Percentiles rank a stretch among this genome's conserved stretches.
These are phyloP conservation scores for Heliconius cydno DNA, from an alignment of 2,888 invertebrate genomes.

Conservation along the genomic window DNA sequence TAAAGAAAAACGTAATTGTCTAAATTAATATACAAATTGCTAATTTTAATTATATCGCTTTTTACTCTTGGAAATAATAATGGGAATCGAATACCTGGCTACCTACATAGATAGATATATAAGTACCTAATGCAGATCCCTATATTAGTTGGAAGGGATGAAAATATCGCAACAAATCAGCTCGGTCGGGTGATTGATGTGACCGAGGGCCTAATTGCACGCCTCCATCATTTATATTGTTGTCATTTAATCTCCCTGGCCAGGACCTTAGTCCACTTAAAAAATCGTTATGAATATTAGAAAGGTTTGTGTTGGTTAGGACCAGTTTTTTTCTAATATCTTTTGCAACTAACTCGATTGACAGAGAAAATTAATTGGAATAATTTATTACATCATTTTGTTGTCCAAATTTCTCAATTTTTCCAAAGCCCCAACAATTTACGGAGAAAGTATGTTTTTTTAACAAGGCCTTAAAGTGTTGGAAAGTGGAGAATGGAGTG, in stretches of 20 bases:
- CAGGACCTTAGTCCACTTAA: conserved; percentile 43
- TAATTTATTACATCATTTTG: neutral
- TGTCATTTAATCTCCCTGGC: conserved; percentile 66
- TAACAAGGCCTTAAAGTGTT: too few relatives aligned
- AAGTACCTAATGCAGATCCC: conserved; percentile 5
- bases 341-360: neutral
- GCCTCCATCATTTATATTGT: conserved; percentile 71
- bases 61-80: too few relatives aligned
- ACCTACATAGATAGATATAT: too few relatives aligned
- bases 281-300: conserved; percentile 44
- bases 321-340: neutral
- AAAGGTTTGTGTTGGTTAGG: neutral
- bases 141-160: conserved; percentile 37
- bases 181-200: conserved; percentile 66
- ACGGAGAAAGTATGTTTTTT: too few relatives aligned
- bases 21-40: too few relatives aligned
- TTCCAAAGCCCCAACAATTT: too few relatives aligned
- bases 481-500: neutral
- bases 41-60: too few relatives aligned
- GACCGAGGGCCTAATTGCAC: conserved; percentile 63
- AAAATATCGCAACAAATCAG: conserved; percentile 64
- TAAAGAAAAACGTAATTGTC: too few relatives aligned
- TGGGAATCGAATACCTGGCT: too few relatives aligned
- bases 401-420: too few relatives aligned
- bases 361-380: neutral